These are phyloP conservation scores for Loxodonta africana DNA, from an alignment of 2,113 vertebrate species.

Conservation along the genomic window DNA sequence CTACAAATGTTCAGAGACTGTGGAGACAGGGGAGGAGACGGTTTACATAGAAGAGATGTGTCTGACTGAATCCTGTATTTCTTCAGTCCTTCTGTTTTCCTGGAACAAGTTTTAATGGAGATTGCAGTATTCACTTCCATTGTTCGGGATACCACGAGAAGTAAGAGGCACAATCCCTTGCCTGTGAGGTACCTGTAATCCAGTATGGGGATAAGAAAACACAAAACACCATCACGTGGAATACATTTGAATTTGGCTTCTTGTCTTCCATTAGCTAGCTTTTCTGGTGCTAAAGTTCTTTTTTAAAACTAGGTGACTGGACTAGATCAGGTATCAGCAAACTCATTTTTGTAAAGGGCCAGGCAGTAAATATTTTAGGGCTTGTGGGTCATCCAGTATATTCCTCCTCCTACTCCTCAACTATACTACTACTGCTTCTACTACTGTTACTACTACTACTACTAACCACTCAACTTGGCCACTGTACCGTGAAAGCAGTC, in stretches of 20 bases:
- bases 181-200: not conserved
- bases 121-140: not conserved
- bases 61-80: not conserved
- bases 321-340: not conserved
- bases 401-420: not conserved
- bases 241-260: not conserved
- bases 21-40: not conserved
- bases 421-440: not conserved
- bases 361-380: slow-evolving; percentile 7
- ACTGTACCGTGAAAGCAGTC: not conserved
- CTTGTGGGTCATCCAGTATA: not conserved
- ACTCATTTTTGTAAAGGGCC: not conserved
- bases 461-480: not conserved
- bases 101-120: not conserved
- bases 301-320: not conserved
- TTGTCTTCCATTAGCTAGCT: not conserved
- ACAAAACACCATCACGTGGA: not conserved
- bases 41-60: not conserved
- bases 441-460: not conserved
- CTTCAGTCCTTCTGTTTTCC: not conserved
- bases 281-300: not conserved
- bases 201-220: not conserved
- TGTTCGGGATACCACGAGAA: not conserved
- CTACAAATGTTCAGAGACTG: not conserved
- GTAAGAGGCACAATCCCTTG: not conserved